Evolutionary conservation across 2,797 vertebrate species (phyloP).

Genomic region (Scolopax bukidnonensis): DNA sequence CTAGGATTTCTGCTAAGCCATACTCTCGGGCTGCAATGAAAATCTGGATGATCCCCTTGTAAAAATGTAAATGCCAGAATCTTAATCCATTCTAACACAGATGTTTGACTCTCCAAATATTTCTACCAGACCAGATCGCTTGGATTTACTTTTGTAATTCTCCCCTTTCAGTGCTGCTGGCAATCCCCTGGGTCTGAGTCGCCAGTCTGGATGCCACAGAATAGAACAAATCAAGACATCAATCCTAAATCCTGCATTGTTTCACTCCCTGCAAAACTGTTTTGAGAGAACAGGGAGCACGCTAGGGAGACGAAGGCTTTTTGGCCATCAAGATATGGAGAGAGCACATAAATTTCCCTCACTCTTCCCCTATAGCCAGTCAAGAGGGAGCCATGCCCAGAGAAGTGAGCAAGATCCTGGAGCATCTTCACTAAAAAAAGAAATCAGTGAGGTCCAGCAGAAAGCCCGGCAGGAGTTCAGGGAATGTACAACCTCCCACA

Average conservation of each 20-base stretch:
- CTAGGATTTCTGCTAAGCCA: slow-evolving; percentile 34
- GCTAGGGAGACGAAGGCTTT: not conserved
- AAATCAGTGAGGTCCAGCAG: not conserved
- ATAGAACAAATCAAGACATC: not conserved
- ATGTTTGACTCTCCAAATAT: slow-evolving; percentile 11
- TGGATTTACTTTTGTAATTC: slow-evolving; percentile 1
- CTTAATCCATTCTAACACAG: slow-evolving; percentile 21
- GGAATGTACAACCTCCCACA: not conserved
- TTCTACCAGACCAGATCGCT: not conserved
- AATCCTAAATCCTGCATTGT: not conserved
- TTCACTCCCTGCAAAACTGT: not conserved
- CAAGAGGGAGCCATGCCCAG: not conserved
- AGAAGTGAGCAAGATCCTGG: not conserved
- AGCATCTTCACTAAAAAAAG: not conserved
- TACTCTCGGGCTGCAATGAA: not conserved
- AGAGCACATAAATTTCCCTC: not conserved
- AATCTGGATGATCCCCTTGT: slow-evolving; percentile 26
- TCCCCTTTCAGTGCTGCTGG: not conserved
- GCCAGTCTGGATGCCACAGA: not conserved
- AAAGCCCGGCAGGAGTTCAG: not conserved
- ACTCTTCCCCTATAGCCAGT: not conserved
- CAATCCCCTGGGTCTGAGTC: not conserved
- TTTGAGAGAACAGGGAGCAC: not conserved
- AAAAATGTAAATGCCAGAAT: not conserved
- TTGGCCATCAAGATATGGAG: not conserved